phyloP scores from a whole-genome alignment of 2,888 invertebrate species.

The Magallana nippona region DNA sequence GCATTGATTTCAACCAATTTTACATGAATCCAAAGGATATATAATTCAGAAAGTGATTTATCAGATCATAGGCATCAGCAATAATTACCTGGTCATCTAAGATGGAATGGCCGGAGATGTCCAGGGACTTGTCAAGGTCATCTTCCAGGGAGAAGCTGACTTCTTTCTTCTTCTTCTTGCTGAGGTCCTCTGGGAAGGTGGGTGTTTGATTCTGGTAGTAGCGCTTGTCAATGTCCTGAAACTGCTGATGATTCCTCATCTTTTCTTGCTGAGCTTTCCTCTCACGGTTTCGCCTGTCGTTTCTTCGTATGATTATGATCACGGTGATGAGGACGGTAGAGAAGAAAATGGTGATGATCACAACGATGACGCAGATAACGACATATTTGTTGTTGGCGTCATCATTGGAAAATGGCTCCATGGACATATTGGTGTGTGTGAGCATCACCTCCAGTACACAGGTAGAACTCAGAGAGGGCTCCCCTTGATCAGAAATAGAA shows the following conservation, averaged over 20 bases:
- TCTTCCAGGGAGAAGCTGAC: conserved; percentile 66
- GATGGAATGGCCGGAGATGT: conserved; percentile 40
- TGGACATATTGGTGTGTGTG: conserved; percentile 57
- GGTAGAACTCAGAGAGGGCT: conserved; percentile 47
- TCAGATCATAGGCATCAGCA: background rate
- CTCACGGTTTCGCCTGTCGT: conserved; percentile 36
- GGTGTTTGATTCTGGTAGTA: conserved; percentile 33
- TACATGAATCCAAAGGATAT: no score
- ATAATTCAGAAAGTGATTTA: no score
- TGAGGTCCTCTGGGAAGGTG: conserved; percentile 44
- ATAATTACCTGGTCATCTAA: conserved; percentile 24
- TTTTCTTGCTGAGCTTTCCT: conserved; percentile 17
- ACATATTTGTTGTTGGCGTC: conserved; percentile 45
- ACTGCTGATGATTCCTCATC: background rate
- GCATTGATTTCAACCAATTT: no score
- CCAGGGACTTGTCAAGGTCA: conserved; percentile 53
- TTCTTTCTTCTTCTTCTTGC: conserved; percentile 60
- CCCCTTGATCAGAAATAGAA: conserved; percentile 60
- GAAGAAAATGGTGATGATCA: conserved; percentile 54
- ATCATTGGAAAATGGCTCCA: conserved; percentile 19
- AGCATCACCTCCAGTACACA: conserved; percentile 51
- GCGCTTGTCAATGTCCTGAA: conserved; percentile 22
- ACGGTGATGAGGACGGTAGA: conserved; percentile 56
- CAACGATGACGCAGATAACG: conserved; percentile 47
- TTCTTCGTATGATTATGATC: conserved; percentile 51